Conservation (phyloP, 2,113 vertebrate genomes). For the Pachycephala philippinensis region DNA sequence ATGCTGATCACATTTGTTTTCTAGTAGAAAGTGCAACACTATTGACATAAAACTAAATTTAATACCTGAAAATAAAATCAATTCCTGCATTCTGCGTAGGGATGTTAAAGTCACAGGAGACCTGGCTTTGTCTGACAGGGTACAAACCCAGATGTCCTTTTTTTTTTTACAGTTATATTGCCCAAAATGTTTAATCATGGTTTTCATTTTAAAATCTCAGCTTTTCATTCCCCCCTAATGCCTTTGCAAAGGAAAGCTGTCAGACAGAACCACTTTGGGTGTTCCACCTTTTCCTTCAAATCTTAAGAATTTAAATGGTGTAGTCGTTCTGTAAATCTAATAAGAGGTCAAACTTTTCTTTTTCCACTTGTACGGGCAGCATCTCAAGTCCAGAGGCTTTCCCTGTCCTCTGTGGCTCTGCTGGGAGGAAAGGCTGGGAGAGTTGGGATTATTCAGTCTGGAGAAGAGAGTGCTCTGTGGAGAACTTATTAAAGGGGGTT, state of each 20-base stretch:
- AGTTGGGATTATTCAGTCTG: neutral
- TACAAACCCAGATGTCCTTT: neutral
- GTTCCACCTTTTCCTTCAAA: neutral
- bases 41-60: slow-evolving; percentile 1
- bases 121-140: neutral
- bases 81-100: neutral
- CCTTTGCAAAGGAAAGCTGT: neutral
- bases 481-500: neutral
- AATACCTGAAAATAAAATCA: neutral
- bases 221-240: neutral
- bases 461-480: neutral
- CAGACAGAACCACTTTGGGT: neutral
- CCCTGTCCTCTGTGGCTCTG: neutral
- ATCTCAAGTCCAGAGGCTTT: neutral
- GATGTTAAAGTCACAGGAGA: neutral
- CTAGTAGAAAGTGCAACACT: slow-evolving; percentile 1
- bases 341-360: neutral
- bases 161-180: neutral
- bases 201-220: neutral
- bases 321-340: neutral
- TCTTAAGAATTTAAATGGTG: neutral
- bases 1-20: slow-evolving; percentile 15
- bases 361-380: neutral
- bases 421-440: neutral
- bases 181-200: neutral